These are phyloP conservation scores for Ariolimax columbianus DNA, from an alignment of 2,888 invertebrate species.

Conservation along the genomic window DNA sequence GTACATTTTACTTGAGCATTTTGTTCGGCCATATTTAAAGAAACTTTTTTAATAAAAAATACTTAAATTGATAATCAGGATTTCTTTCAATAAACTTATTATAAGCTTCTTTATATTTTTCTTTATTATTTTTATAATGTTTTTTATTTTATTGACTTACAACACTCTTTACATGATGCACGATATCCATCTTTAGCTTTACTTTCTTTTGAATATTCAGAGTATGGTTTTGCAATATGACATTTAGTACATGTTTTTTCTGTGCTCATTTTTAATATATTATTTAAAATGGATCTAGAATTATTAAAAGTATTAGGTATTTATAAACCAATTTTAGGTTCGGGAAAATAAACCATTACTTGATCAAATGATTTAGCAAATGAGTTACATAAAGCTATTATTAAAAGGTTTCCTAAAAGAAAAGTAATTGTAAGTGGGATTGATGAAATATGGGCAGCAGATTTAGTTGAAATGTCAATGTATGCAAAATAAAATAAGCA, in stretches of 20 bases:
- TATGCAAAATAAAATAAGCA: background rate
- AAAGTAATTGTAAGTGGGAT: background rate
- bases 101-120: conserved; percentile 19
- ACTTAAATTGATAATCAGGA: conserved; percentile 11
- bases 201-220: conserved; percentile 1
- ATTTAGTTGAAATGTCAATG: background rate
- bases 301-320: background rate
- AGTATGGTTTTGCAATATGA: background rate
- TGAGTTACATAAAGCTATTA: conserved; percentile 2
- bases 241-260: background rate
- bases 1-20: background rate
- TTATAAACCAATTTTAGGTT: background rate
- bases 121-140: conserved; percentile 16
- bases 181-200: background rate
- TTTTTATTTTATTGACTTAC: background rate
- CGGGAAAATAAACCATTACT: background rate
- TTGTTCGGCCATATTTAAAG: background rate
- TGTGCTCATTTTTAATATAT: background rate
- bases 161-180: conserved; percentile 9
- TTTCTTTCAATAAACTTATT: conserved; percentile 1
- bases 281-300: too few relatives aligned
- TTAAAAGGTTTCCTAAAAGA: background rate
- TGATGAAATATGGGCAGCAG: background rate
- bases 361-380: background rate
- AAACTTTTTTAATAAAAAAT: background rate